Conservation (phyloP, 2,888 invertebrate genomes). For the Alentia gelatinosa region DNA sequence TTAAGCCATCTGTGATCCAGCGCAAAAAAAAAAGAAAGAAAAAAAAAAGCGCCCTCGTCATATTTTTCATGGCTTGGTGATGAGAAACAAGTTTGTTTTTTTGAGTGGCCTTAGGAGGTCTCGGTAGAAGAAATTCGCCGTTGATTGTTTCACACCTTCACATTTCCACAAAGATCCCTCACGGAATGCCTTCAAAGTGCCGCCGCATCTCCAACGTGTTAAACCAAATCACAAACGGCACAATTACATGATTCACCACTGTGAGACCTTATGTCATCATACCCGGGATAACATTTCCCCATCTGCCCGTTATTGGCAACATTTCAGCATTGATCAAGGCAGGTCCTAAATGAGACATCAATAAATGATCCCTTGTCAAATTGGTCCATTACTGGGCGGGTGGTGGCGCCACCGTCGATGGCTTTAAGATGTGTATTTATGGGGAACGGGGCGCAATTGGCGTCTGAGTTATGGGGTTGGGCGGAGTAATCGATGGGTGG, state of each 20-base stretch:
- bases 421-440: neutral
- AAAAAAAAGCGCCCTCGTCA: no score
- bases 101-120: no score
- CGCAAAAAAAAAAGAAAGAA: no score
- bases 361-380: constrained; percentile 1
- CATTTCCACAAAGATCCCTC: no score
- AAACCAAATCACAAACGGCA: neutral
- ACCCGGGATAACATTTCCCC: neutral
- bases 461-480: neutral
- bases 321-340: neutral
- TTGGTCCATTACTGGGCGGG: neutral
- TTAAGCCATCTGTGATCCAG: no score
- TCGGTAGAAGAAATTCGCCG: no score
- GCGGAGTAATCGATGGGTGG: neutral
- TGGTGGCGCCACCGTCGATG: neutral
- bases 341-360: neutral
- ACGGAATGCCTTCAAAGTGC: no score
- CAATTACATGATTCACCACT: neutral
- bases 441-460: neutral
- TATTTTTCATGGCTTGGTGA: no score
- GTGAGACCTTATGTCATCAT: neutral
- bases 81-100: no score
- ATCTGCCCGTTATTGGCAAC: neutral
- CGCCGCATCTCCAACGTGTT: neutral
- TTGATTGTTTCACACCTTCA: no score